Evolutionary conservation across 1,140 invertebrate genomes (phyloP).

Genomic region (Cydia strobilella): DNA sequence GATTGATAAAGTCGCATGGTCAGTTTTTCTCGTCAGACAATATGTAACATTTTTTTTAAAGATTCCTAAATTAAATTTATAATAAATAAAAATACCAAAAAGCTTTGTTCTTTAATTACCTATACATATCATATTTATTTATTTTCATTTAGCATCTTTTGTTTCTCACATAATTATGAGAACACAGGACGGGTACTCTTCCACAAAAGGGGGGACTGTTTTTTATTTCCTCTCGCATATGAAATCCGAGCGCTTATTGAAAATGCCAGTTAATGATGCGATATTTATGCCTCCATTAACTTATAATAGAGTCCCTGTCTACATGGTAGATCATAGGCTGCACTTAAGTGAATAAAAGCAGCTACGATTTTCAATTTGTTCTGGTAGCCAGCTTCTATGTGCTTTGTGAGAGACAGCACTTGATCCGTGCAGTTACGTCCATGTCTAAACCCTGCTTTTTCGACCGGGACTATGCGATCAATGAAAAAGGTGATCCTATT

Average conservation of each 20-base stretch:
- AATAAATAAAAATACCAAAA: no score
- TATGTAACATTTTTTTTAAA: no score
- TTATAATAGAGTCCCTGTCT: no score
- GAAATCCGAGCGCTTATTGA: slow-evolving; percentile 25
- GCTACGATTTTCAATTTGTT: no score
- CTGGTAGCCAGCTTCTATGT: no score
- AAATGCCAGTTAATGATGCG: slow-evolving; percentile 25
- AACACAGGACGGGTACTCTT: background rate
- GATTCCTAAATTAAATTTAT: no score
- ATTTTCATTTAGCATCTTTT: background rate
- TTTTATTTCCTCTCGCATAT: slow-evolving; percentile 7
- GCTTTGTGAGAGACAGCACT: background rate
- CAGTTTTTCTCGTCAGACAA: no score
- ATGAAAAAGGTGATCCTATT: background rate
- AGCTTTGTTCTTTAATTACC: no score
- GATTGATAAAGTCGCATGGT: no score
- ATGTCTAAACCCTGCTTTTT: background rate
- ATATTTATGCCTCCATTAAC: background rate
- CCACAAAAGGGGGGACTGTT: background rate
- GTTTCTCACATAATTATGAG: background rate
- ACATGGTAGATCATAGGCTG: no score
- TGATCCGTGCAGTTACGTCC: background rate
- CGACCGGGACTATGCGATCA: background rate
- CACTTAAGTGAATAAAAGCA: no score
- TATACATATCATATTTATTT: no score